A percentile compares a stretch with the other conserved stretches of the same genome.
Evolutionary conservation across 1,140 invertebrate genomes (phyloP).

Genomic region (Brevipalpus yothersi): DNA sequence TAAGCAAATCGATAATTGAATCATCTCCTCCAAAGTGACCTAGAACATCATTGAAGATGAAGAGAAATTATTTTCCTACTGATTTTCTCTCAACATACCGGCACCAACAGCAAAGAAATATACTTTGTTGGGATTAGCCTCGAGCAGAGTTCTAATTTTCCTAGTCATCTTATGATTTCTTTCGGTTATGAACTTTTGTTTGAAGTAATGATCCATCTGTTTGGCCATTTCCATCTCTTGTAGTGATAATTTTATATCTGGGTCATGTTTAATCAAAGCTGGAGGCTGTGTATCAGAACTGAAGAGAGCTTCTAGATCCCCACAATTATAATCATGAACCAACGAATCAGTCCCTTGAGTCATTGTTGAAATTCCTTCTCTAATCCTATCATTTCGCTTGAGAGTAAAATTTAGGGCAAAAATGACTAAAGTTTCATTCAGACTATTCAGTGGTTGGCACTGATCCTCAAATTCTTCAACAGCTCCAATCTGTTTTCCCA

Average conservation of each 20-base stretch:
- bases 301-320: conserved; percentile 26
- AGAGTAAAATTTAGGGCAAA: conserved; percentile 31
- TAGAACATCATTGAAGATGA: too few relatives aligned
- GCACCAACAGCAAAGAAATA: conserved; percentile 33
- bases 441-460: conserved; percentile 28
- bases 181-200: conserved; percentile 26
- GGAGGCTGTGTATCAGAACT: conserved; percentile 25
- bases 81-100: conserved; percentile 18
- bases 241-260: background rate
- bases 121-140: conserved; percentile 23
- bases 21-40: too few relatives aligned
- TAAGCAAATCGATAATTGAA: too few relatives aligned
- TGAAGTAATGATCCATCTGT: conserved; percentile 28
- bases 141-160: conserved; percentile 22
- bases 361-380: conserved; percentile 15
- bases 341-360: conserved; percentile 25
- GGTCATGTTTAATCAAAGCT: conserved; percentile 10
- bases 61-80: too few relatives aligned
- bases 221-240: conserved; percentile 18
- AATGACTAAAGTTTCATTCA: conserved; percentile 28
- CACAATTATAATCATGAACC: conserved; percentile 30
- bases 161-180: conserved; percentile 27
- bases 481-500: conserved; percentile 26
- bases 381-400: conserved; percentile 23
- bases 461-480: conserved; percentile 31